Evolutionary conservation across 2,888 invertebrate genomes (phyloP).

Genomic region (Branchinecta sandiegonensis): DNA sequence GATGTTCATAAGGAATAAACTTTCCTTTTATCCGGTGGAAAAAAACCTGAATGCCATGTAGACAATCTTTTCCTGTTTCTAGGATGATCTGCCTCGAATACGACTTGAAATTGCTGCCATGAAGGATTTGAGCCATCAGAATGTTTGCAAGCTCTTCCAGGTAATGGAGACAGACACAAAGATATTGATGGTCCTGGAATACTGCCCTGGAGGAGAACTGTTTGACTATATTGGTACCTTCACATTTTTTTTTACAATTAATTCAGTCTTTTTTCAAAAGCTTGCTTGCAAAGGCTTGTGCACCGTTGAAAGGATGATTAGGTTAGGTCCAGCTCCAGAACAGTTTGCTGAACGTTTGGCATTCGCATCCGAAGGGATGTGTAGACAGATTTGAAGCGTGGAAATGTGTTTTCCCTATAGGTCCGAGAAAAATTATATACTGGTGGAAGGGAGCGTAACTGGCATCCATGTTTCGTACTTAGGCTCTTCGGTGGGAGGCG

Average conservation of each 20-base stretch:
- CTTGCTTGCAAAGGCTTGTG: neutral
- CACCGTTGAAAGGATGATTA: neutral
- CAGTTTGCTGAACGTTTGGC: no score
- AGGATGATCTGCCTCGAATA: constrained; percentile 57
- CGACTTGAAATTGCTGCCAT: constrained; percentile 57
- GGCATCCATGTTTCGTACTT: no score
- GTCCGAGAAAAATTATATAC: no score
- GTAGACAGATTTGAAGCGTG: no score
- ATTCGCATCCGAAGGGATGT: no score
- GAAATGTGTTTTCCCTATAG: no score
- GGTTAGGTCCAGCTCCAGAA: no score
- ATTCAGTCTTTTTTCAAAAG: neutral
- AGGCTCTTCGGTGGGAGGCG: no score
- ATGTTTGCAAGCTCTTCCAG: constrained; percentile 63
- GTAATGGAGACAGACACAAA: constrained; percentile 57
- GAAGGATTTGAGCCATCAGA: constrained; percentile 51
- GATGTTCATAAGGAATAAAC: no score
- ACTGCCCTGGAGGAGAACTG: constrained; percentile 65
- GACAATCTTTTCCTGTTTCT: constrained; percentile 26
- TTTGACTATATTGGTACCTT: constrained; percentile 57
- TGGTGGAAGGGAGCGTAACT: no score
- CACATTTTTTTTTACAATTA: constrained; percentile 7
- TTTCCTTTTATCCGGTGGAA: no score
- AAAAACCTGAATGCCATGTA: no score
- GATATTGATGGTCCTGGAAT: constrained; percentile 63